phyloP scores from a whole-genome alignment of 2,113 vertebrate species.

The Cryptoleucopteryx plumbea region DNA sequence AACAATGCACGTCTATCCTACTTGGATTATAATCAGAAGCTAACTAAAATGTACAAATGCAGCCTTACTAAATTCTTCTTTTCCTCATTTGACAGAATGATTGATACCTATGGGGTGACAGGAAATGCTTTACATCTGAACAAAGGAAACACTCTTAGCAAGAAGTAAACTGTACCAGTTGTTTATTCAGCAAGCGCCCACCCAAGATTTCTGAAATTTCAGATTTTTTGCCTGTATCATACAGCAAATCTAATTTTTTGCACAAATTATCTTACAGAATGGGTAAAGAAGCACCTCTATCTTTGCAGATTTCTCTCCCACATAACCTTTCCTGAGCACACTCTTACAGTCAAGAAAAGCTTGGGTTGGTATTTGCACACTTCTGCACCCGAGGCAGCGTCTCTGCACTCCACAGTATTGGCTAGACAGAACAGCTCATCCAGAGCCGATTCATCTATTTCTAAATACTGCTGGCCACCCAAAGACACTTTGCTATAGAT shows the following conservation, averaged over 20 bases:
- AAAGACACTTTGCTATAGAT: neutral
- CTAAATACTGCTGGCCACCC: neutral
- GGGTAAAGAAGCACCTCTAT: neutral
- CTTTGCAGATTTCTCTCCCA: neutral
- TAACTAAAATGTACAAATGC: neutral
- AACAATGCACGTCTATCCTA: neutral
- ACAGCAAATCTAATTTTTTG: neutral
- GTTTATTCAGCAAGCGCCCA: neutral
- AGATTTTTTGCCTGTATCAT: neutral
- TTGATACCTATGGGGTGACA: neutral
- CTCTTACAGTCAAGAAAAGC: neutral
- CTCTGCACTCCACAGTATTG: neutral
- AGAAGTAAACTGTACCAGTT: neutral
- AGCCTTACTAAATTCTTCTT: neutral
- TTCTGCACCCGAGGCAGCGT: neutral
- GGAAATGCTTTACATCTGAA: neutral
- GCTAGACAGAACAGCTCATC: neutral
- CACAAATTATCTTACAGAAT: neutral
- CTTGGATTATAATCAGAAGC: neutral
- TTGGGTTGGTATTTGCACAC: neutral
- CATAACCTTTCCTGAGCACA: neutral
- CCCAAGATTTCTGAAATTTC: neutral
- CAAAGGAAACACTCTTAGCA: slow-evolving; percentile 15
- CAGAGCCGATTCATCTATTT: neutral
- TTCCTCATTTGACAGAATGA: neutral